Evolutionary conservation across 1,140 invertebrate genomes (phyloP).

Genomic region (Drosophila micromelanica): DNA sequence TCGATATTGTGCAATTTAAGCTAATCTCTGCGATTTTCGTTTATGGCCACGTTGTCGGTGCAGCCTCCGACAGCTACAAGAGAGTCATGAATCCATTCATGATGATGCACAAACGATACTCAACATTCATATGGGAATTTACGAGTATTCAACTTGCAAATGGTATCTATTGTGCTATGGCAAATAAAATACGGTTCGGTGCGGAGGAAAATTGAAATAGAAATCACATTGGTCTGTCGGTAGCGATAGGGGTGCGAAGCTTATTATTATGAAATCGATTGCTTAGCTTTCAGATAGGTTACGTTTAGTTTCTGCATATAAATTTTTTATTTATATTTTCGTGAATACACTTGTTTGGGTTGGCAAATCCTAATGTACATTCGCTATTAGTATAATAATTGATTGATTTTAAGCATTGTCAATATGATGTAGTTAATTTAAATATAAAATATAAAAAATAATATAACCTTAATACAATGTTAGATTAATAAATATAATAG

Average conservation of each 20-base stretch:
- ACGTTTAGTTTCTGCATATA: conserved; percentile 5
- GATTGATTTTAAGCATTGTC: conserved; percentile 13
- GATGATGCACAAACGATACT: conserved; percentile 19
- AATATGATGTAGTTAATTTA: conserved; percentile 7
- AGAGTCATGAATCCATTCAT: conserved; percentile 5
- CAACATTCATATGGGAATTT: conserved; percentile 34
- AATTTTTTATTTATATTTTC: conserved; percentile 4
- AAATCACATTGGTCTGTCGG: conserved; percentile 2
- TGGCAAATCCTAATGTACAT: neutral
- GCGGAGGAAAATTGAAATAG: neutral
- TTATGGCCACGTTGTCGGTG: conserved; percentile 57
- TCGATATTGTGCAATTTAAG: conserved; percentile 74
- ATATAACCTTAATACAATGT: neutral
- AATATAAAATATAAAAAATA: neutral
- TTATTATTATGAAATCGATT: conserved; percentile 19
- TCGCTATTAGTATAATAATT: conserved; percentile 29
- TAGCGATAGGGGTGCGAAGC: neutral
- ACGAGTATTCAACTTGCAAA: conserved; percentile 18
- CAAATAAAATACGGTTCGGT: neutral
- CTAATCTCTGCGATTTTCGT: conserved; percentile 72
- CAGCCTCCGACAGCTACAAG: conserved; percentile 9
- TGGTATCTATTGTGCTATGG: conserved; percentile 8
- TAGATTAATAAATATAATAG: neutral
- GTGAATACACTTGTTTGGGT: neutral
- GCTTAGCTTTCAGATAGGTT: conserved; percentile 1